A percentile compares a stretch with the other conserved stretches of the same genome.
Evolutionary conservation across 2,113 vertebrate species (phyloP).

Genomic region (Leucosticte australis): DNA sequence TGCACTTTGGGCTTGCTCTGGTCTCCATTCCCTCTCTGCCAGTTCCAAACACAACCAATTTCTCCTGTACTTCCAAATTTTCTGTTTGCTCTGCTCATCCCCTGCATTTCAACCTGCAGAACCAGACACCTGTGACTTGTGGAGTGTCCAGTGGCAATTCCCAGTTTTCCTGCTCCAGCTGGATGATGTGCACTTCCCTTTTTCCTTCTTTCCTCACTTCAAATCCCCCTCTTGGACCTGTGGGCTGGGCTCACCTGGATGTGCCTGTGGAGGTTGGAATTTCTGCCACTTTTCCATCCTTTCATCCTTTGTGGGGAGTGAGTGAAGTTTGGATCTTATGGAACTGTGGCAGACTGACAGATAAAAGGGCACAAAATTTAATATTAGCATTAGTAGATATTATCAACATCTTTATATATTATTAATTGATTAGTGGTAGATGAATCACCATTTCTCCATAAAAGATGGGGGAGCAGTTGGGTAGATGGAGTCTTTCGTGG

Average conservation of each 20-base stretch:
- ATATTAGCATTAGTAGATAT: not conserved
- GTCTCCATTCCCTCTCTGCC: not conserved
- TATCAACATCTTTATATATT: not conserved
- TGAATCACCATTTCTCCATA: not conserved
- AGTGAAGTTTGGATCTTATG: not conserved
- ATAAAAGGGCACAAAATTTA: not conserved
- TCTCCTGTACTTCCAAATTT: not conserved
- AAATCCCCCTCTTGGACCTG: not conserved
- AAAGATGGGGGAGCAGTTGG: not conserved
- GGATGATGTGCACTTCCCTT: not conserved
- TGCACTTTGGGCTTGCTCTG: not conserved
- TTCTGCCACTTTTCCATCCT: not conserved
- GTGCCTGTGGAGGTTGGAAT: not conserved
- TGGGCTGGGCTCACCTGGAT: not conserved
- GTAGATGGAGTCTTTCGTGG: not conserved
- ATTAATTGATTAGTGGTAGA: not conserved
- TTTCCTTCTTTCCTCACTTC: not conserved
- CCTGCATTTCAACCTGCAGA: not conserved
- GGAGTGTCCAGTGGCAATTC: not conserved
- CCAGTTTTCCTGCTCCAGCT: not conserved
- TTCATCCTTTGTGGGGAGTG: not conserved
- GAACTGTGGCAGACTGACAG: not conserved
- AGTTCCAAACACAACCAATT: not conserved
- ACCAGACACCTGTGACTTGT: not conserved
- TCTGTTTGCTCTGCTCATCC: not conserved